These are phyloP conservation scores for Drosophila baimaii DNA, from an alignment of 1,140 invertebrate genomes.

Conservation along the genomic window DNA sequence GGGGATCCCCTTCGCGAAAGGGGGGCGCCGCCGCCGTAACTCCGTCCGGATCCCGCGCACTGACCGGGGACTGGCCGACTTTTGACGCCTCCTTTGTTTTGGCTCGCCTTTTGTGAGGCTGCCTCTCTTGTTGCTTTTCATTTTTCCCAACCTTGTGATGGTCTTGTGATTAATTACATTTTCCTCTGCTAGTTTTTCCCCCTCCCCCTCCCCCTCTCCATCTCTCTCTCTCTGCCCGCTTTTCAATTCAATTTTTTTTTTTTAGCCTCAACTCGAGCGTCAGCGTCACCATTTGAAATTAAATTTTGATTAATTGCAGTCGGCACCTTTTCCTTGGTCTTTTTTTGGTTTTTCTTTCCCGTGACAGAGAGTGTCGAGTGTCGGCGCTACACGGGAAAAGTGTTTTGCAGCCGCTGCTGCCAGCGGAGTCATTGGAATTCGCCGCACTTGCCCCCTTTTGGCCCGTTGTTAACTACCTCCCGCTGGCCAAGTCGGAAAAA, in stretches of 20 bases:
- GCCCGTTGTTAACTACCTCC: conserved; percentile 21
- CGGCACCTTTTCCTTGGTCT: conserved; percentile 66
- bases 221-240: conserved; percentile 46
- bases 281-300: conserved; percentile 74
- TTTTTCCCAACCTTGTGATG: conserved; percentile 42
- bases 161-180: conserved; percentile 80
- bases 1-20: conserved; percentile 16
- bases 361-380: conserved; percentile 28
- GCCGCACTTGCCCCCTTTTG: conserved; percentile 62
- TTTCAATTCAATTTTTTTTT: conserved; percentile 74
- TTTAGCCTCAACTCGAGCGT: conserved; percentile 48
- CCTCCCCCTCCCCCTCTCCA: conserved; percentile 29
- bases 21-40: conserved; percentile 25
- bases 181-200: conserved; percentile 70
- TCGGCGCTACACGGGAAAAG: conserved; percentile 78
- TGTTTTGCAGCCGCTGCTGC: conserved; percentile 58
- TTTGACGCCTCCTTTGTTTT: conserved; percentile 53
- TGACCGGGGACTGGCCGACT: conserved; percentile 22
- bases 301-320: conserved; percentile 82
- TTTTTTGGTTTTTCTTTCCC: conserved; percentile 4
- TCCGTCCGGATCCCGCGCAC: conserved; percentile 7
- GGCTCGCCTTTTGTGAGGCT: conserved; percentile 22
- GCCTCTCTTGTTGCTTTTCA: conserved; percentile 27
- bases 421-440: conserved; percentile 49
- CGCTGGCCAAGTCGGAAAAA: conserved; percentile 42